Evolutionary conservation across 2,888 invertebrate genomes (phyloP).

Genomic region (Sceliomorpha sp.): DNA sequence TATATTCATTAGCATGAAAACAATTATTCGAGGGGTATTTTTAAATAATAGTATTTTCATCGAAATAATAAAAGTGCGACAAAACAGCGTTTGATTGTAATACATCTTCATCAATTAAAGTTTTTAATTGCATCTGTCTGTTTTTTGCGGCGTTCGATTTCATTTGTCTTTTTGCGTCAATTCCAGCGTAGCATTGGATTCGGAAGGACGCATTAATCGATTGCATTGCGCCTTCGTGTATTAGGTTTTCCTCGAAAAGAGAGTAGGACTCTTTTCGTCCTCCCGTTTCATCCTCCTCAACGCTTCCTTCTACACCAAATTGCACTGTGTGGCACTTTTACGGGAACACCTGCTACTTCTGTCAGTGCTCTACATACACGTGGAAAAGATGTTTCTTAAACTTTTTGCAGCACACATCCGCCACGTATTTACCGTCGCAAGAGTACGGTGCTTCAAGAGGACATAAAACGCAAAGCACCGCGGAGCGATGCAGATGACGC

Average conservation of each 20-base stretch:
- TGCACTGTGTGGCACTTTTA: not conserved
- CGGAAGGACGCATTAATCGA: conserved; percentile 2
- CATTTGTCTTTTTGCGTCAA: not conserved
- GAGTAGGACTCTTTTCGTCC: too few species aligned
- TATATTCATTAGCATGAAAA: too few species aligned
- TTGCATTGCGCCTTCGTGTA: not conserved
- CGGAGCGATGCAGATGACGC: conserved; percentile 11
- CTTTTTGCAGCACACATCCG: conserved; percentile 2
- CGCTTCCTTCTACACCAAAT: too few species aligned
- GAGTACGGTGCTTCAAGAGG: conserved; percentile 5
- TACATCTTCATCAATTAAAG: conserved; percentile 2
- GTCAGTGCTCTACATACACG: not conserved
- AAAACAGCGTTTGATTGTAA: not conserved
- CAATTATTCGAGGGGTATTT: too few species aligned
- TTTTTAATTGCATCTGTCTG: not conserved
- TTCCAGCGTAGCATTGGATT: not conserved
- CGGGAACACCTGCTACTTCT: conserved; percentile 2
- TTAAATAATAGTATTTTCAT: too few species aligned
- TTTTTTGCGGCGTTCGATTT: not conserved
- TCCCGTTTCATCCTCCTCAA: too few species aligned
- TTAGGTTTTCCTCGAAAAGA: not conserved
- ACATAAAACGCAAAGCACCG: conserved; percentile 13
- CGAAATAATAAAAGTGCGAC: too few species aligned
- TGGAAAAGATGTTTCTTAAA: conserved; percentile 9
- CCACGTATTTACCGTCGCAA: conserved; percentile 10